A percentile compares a stretch with the other conserved stretches of the same genome.
These are phyloP conservation scores for Rhabditoides inermis DNA, from an alignment of 2,888 invertebrate genomes.

Conservation along the genomic window DNA sequence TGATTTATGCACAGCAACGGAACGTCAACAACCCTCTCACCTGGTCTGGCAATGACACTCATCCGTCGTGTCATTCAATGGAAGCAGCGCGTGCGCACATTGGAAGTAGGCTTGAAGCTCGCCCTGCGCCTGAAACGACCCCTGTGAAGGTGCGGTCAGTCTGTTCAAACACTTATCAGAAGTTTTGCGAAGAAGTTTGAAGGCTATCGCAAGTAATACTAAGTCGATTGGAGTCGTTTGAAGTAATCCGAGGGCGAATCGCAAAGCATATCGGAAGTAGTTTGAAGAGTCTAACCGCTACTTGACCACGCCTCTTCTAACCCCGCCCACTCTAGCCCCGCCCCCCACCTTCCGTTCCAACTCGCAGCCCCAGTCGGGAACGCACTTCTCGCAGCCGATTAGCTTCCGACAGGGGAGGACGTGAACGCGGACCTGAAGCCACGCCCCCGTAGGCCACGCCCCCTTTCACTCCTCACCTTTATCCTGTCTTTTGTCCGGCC, in stretches of 20 bases:
- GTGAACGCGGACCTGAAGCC: not conserved
- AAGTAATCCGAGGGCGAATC: too few relatives aligned
- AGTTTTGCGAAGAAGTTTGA: too few relatives aligned
- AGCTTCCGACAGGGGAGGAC: conserved; percentile 22
- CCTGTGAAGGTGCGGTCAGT: not conserved
- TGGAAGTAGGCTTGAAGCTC: conserved; percentile 39
- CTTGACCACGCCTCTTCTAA: too few relatives aligned
- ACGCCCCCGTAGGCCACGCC: conserved; percentile 44
- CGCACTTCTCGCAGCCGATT: conserved; percentile 47
- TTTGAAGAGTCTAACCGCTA: too few relatives aligned
- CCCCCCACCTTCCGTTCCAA: conserved; percentile 29
- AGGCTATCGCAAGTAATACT: too few relatives aligned
- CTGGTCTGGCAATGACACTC: conserved; percentile 49
- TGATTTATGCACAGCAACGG: too few relatives aligned
- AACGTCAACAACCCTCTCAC: too few relatives aligned
- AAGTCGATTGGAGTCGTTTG: too few relatives aligned
- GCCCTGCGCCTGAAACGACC: not conserved
- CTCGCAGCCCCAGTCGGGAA: conserved; percentile 40
- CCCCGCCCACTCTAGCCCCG: too few relatives aligned
- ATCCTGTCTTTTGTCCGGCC: conserved; percentile 41
- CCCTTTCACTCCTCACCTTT: too few relatives aligned
- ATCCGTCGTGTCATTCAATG: conserved; percentile 41
- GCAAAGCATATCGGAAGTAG: too few relatives aligned
- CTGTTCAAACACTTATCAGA: not conserved
- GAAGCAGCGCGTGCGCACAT: conserved; percentile 43